Evolutionary conservation across 2,888 invertebrate genomes (phyloP), one percentile per base, ranked within the genome.

Genomic region (Pardosa pseudoannulata): DNA sequence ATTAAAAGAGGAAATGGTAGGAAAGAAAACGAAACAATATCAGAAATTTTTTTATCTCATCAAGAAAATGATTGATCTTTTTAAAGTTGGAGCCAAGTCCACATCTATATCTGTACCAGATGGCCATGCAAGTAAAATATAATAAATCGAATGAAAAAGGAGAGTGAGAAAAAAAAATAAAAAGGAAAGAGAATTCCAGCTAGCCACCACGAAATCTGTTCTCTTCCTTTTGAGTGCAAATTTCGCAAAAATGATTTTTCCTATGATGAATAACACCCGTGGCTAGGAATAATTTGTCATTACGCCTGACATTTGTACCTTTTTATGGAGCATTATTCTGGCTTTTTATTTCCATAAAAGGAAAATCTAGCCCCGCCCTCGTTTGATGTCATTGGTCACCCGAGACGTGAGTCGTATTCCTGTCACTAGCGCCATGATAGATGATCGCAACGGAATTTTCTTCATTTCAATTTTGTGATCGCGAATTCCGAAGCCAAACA

Each of bases 381-480:
- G 64, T 78, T 76, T 78, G 76, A 78, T 78, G 76, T 78, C 72
- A 83, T 83, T 83, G 83, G 83, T 83, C 83, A 83, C 72, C 65
- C 62, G 64, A 65, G 71, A 64, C 31, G 64, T 70, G 79, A 13
- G 70, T 32, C 74, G 83, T 71, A 65, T 65, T 64, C 76, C 83
- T 83, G 83, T 83, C 83, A 83, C 72, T 56, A 65, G 71, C 6
- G 70, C 36, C 78, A 28, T 83, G 83, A 83, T 83, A 78, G 78
- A 83, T 83, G 83, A 72, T 72, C 76, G 41, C 29, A 46, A 50
- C 76, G 83, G 72, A 83, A 75, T 80, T 81, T 83, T 76, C 76
- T 83, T 83, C 83, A 83, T 83, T 83, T 83, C 83, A 83, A 83
- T 83, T 83, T 83, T 72, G 50, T 13, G 76, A 65, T 71, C 74